Base-by-base conservation (phyloP, 2,113 vertebrate genomes). In the Gymnogyps californianus region DNA sequence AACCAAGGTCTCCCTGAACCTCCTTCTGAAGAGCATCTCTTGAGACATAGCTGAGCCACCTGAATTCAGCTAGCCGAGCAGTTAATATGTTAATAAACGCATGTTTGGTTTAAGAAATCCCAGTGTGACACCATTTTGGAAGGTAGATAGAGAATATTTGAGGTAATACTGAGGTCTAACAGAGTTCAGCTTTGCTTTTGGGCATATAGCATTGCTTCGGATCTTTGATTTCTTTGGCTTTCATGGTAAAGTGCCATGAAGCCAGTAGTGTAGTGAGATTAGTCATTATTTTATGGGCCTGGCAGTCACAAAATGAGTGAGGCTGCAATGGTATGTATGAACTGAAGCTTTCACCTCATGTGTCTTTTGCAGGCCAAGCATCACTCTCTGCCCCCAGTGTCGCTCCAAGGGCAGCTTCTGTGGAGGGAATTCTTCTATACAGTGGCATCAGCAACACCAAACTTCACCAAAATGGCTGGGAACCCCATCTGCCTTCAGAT, bases 361-460 rank as follows among this genome's bases (percentile, higher is more conserved):
- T 42, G 52, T 59, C 49, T 67, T 57, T 59, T 78, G 40, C 71
- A 98, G 98, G 96, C 98, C 59, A 97, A 89, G 95, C 98, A 99
- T 94, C 99, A 98, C 78, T 98, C 98, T 4, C 99, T 99, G 46
- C 99, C 99, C 0, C 98, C 89, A 2, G 94, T 99, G 55, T 99
- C 99, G 0, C 98, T 99, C 62, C 99, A 99, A 49, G 99, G 99
- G 54, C 99, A 99, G 96, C 97, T 99, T 16, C 92, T 99, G 71
- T 99, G 99, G 99, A 98, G 99, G 71, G 99, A 99, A 94, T 99
- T 99, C 97, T 99, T 99, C 98, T 99, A 99, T 64, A 99, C 99
- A 1, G 98, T 99, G 28, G 99, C 99, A 65, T 99, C 99, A 40
- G 92, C 91, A 98, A 99, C 97, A 97, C 98, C 99, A 44, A 98